Base-by-base conservation (phyloP, 1,140 invertebrate species). In the Eulimnadia texana region DNA sequence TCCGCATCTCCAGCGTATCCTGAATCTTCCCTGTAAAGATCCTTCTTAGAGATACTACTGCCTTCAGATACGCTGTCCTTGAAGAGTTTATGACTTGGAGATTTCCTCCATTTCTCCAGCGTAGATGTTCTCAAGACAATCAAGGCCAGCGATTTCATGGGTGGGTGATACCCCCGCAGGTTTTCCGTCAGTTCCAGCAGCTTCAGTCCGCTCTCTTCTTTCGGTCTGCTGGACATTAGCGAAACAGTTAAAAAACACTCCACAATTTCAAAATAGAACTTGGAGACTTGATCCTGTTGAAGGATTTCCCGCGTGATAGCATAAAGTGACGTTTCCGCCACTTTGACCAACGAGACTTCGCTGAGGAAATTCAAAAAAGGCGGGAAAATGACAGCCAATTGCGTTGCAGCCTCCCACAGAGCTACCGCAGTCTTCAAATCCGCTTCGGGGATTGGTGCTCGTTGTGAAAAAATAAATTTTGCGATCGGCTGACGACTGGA, bases 241-340 rank as follows among this genome's bases (percentile, higher is more conserved):
- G 55, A 57, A 11, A 57, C n/a, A 0, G 55, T 10, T 27, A 57
- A 27, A 29, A 57, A 57, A n/a, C 27, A 33, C 29, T 57, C 55
- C 1, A 57, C 10, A 27, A 57, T 11, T 3, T 57, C 55, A 57
- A 20, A 27, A 29, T 57, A 57, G 1, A 33, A 25, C 28, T 16
- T 33, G 27, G 20, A 33, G 9, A 28, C 20, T 11, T 20, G 55
- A 27, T 27, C 55, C 27, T 13, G 27, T 10, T 23, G 10, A 13
- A 29, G 10, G 6, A 57, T 3, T 10, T 57, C 11, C 19, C 28
- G 10, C 13, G 27, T 19, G 13, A 57, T 9, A 20, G 28, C 55
- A 13, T 27, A 33, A 28, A 57, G n/a, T 10, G 33, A 22, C 20
- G 22, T 20, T 57, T 57, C 25, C 13, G 33, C 33, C 28, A 20